A percentile compares a stretch with the other conserved stretches of the same genome.
These are phyloP conservation scores for Stigmatopora argus DNA, from an alignment of 2,113 vertebrate species.

Conservation along the genomic window DNA sequence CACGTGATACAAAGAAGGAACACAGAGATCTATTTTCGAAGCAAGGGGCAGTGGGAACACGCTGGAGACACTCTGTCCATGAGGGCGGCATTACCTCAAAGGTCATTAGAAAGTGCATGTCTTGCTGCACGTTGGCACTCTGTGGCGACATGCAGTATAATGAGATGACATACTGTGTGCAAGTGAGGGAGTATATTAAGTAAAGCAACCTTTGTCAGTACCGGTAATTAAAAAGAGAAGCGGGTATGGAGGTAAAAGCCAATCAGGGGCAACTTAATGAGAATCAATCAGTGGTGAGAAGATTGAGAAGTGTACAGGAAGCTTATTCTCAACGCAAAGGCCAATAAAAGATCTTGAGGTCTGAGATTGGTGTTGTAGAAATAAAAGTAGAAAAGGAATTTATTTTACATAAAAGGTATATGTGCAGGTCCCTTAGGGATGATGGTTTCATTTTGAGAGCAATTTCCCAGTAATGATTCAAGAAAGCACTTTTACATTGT, in stretches of 20 bases:
- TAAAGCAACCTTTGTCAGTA: slow-evolving; percentile 4
- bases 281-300: slow-evolving; percentile 7
- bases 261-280: slow-evolving; percentile 9
- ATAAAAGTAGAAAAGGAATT: background rate
- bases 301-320: background rate
- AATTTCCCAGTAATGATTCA: background rate
- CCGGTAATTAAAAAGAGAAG: slow-evolving; percentile 7
- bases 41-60: background rate
- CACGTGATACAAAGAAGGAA: slow-evolving; percentile 25
- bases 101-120: slow-evolving; percentile 1
- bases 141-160: background rate
- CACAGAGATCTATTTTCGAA: slow-evolving; percentile 2
- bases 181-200: slow-evolving; percentile 5
- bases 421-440: background rate
- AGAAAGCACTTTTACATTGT: background rate
- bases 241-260: slow-evolving; percentile 3
- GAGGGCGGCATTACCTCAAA: slow-evolving; percentile 1
- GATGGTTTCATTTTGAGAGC: background rate
- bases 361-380: background rate
- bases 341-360: background rate
- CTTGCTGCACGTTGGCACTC: background rate
- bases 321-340: background rate
- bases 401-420: background rate
- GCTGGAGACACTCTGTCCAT: background rate
- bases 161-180: slow-evolving; percentile 5